Base-by-base conservation (phyloP, 2,797 vertebrate genomes). In the Pelodytes ibericus region DNA sequence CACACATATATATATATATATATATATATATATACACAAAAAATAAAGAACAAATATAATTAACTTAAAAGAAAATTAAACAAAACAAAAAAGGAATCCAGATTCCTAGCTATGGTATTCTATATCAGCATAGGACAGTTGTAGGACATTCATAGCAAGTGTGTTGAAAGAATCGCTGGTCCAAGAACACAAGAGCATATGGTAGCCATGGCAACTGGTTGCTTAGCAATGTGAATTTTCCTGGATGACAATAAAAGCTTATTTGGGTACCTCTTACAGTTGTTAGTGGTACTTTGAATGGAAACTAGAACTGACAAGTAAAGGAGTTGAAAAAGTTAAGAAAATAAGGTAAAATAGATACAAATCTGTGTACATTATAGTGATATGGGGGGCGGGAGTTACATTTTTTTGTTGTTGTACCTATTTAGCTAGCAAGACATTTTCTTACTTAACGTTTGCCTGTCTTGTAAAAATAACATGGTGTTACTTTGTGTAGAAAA, bases 181-280 rank as follows among this genome's bases (percentile, higher is more conserved):
- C 2, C 27, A 22, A 15, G 36, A 39, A 39, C 7, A 39, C 36
- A 39, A 39, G 49, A 53, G 20, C 22, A 49, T 31, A 9, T 4
- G n/a, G 44, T 61, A 22, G 15, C 58, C 20, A 61, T 49, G 29
- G 36, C 39, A 51, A 72, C 59, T 15, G n/a, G 70, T 72, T 51
- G 61, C 59, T 49, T 72, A 72, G 70, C 59, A 72, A 53, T 60
- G 9, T 13, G n/a, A 6, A 25, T 62, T 59, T 33, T 51, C 25
- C 36, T 41, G 31, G 24, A 59, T 47, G 36, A 60, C 56, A 60
- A 60, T 60, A 27, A 27, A 16, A 59, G 24, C 25, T 62, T 72
- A 72, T 63, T 72, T 62, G 44, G 27, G 59, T 62, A 29, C n/a
- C 64, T 31, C 18, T 63, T 62, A 25, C 7, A 51, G 25, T 51